Base-by-base conservation (phyloP, 2,888 invertebrate species). In the Urechis unicinctus region DNA sequence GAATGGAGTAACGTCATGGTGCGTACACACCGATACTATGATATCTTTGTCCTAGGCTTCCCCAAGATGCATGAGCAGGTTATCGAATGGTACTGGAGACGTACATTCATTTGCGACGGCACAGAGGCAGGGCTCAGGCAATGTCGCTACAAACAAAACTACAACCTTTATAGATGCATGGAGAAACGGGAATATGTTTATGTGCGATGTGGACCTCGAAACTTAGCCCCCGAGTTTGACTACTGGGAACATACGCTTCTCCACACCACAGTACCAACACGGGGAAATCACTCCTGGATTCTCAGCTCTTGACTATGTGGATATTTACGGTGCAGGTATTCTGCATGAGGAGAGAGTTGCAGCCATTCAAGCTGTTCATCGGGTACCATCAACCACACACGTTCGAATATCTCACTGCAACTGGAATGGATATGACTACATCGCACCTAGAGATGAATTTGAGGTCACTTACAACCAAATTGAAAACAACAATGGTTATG, bases 281-380 rank as follows among this genome's bases (percentile, higher is more conserved):
- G 66, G 68, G 6, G 62, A 52, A 24, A 61, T 62, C 42, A 61
- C 57, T 6, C 31, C 50, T 60, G 83, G 85, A 26, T 87, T 88
- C 68, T 94, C 94, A n/a, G 80, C 84, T 22, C 71, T 97, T 58
- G 84, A 88, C 21, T 75, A 79, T 62, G 75, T 79, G n/a, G 87
- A 89, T 66, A 88, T 98, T 49, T 84, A 86, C 50, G 93, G 95
- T 2, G 98, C 96, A 51, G 98, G 98, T 25, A 87, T 94, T 61
- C 81, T 97, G 26, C 98, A 98, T 70, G 93, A 91, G 68, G 93
- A 96, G 74, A 92, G 91, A 76, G 89, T 91, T 0, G 88, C 95
- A 0, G 77, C 97, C 0, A 81, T 99, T 51, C 91, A 95, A 44
- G 42, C 91, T 28, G 87, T 96, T 30, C 86, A 88, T 67, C 88